Percentiles rank a stretch among this genome's conserved stretches.
Conservation (phyloP, 1,140 invertebrate species). For the Latrodectus geometricus region DNA sequence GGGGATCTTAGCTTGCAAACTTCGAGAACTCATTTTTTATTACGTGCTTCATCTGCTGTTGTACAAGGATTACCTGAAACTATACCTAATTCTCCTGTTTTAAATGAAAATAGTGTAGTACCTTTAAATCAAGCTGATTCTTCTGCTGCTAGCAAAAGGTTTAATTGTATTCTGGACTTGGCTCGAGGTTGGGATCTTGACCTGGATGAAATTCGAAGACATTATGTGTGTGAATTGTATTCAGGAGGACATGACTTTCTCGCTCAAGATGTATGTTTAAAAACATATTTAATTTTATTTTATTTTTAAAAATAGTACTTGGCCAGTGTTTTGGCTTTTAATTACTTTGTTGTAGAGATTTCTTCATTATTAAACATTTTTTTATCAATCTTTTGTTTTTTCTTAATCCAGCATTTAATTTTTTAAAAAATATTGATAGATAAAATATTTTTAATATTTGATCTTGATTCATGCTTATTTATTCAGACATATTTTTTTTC, state of each 20-base stretch:
- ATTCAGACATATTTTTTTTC: too few species aligned
- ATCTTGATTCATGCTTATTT: too few species aligned
- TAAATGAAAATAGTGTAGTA: constrained; percentile 61
- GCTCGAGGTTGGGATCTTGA: constrained; percentile 85
- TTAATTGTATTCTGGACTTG: constrained; percentile 80
- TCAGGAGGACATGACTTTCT: constrained; percentile 80
- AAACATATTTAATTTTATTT: neutral
- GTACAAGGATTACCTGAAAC: constrained; percentile 64
- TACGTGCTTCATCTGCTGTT: constrained; percentile 68
- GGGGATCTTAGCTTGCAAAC: constrained; percentile 67
- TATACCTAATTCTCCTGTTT: neutral
- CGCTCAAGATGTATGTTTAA: constrained; percentile 77
- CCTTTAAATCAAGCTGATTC: constrained; percentile 55
- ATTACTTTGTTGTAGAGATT: neutral
- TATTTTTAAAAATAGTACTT: neutral
- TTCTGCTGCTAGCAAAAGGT: constrained; percentile 57
- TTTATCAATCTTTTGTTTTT: too few species aligned
- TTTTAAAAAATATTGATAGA: too few species aligned
- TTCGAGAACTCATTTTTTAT: constrained; percentile 69
- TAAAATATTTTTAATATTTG: too few species aligned
- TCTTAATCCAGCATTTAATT: too few species aligned
- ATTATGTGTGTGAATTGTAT: constrained; percentile 83
- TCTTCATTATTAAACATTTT: too few species aligned
- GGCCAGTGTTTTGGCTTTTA: neutral
- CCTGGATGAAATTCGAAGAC: constrained; percentile 79